These are phyloP conservation scores for Trematocara nigrifrons DNA, from an alignment of 2,113 vertebrate species.

Conservation along the genomic window DNA sequence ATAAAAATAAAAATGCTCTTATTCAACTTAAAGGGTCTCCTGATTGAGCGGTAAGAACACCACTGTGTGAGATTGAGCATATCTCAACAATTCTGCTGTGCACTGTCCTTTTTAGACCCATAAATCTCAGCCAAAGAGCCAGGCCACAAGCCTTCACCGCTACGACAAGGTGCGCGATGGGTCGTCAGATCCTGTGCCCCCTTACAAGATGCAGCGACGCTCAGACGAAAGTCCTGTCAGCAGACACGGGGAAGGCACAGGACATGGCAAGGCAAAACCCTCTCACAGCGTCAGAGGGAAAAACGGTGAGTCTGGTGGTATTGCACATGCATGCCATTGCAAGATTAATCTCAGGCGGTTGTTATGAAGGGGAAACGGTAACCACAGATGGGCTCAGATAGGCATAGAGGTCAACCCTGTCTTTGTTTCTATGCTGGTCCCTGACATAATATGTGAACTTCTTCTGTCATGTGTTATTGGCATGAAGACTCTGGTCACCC, in stretches of 20 bases:
- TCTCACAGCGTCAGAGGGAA: slow-evolving; percentile 87
- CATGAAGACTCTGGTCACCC: neutral
- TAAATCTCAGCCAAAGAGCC: slow-evolving; percentile 96
- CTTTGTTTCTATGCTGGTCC: neutral
- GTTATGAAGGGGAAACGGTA: neutral
- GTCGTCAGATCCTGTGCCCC: slow-evolving; percentile 88
- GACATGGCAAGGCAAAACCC: slow-evolving; percentile 88
- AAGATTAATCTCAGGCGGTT: neutral
- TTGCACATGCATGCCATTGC: neutral
- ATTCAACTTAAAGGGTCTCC: neutral
- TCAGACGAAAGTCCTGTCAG: slow-evolving; percentile 91
- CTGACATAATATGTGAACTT: neutral
- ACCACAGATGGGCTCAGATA: neutral
- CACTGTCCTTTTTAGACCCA: slow-evolving; percentile 77
- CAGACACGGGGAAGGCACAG: slow-evolving; percentile 83
- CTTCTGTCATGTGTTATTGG: neutral
- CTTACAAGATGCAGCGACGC: slow-evolving; percentile 93
- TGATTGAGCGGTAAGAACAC: neutral
- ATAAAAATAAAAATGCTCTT: neutral
- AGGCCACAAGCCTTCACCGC: slow-evolving; percentile 88
- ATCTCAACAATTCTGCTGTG: neutral
- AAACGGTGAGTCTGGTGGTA: slow-evolving; percentile 79
- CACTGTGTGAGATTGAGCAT: neutral
- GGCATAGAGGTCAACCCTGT: neutral
- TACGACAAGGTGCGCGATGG: slow-evolving; percentile 93